These are phyloP conservation scores for Amphipoea lucens DNA, from an alignment of 2,888 invertebrate species.

Conservation along the genomic window DNA sequence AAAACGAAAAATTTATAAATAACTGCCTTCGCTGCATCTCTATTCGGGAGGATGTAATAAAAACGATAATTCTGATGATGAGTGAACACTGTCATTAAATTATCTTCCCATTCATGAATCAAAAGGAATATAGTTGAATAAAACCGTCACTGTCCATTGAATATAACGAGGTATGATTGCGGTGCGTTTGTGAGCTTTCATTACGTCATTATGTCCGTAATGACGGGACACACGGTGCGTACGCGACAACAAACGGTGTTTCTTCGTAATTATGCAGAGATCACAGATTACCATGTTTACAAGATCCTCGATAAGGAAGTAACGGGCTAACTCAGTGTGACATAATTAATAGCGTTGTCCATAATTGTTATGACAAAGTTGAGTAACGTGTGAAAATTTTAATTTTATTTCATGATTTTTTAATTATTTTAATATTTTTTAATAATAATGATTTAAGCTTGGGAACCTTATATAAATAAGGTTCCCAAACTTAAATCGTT, in stretches of 20 bases:
- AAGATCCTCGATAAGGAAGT: constrained; percentile 68
- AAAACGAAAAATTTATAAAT: constrained; percentile 29
- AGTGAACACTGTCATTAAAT: constrained; percentile 62
- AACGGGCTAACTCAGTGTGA: constrained; percentile 48
- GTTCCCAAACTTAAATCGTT: constrained; percentile 8
- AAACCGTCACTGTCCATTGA: constrained; percentile 66
- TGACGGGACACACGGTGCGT: constrained; percentile 43
- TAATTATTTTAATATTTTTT: not conserved
- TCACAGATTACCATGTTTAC: constrained; percentile 68
- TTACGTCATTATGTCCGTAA: constrained; percentile 77
- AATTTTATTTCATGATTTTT: not conserved
- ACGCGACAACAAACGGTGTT: constrained; percentile 44
- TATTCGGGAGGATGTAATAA: constrained; percentile 56
- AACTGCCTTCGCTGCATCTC: constrained; percentile 13
- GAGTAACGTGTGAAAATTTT: constrained; percentile 29
- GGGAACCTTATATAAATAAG: too few relatives aligned
- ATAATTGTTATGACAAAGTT: constrained; percentile 12
- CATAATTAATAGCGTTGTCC: constrained; percentile 13
- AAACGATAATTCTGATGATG: constrained; percentile 50
- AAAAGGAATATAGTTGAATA: constrained; percentile 65
- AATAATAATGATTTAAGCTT: not conserved
- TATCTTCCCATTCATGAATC: constrained; percentile 64
- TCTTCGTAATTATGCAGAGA: constrained; percentile 68
- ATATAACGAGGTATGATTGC: constrained; percentile 76
- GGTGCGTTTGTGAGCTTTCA: constrained; percentile 71